phyloP scores from a whole-genome alignment of 2,888 invertebrate species.

The Hydriomena furcata region DNA sequence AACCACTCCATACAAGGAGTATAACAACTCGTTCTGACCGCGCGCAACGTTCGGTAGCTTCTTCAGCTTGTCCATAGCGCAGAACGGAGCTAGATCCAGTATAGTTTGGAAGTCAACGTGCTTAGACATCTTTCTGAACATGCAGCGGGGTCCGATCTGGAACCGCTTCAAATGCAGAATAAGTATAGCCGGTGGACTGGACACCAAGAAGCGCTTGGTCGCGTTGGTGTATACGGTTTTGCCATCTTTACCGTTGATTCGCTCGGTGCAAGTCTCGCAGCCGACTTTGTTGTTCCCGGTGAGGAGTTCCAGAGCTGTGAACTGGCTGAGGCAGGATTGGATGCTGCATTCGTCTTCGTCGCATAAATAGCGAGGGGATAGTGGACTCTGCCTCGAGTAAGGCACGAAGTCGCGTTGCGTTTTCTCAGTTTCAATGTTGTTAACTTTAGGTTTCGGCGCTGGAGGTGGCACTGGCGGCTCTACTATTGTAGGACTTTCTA shows the following conservation, averaged over 20 bases:
- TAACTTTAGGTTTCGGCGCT: constrained; percentile 55
- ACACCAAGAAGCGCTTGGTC: constrained; percentile 93
- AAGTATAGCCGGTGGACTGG: constrained; percentile 95
- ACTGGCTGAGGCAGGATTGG: constrained; percentile 95
- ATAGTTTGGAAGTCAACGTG: constrained; percentile 94
- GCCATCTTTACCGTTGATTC: constrained; percentile 86
- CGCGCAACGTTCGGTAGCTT: constrained; percentile 84
- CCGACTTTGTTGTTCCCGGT: constrained; percentile 96
- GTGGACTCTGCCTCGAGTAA: constrained; percentile 71
- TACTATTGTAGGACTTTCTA: constrained; percentile 38
- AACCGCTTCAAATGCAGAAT: constrained; percentile 98
- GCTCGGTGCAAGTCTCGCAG: constrained; percentile 94
- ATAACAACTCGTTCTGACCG: constrained; percentile 88
- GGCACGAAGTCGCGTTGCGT: constrained; percentile 58
- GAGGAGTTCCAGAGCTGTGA: constrained; percentile 95
- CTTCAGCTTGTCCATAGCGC: constrained; percentile 86
- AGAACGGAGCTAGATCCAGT: constrained; percentile 95
- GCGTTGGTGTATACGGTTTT: constrained; percentile 92
- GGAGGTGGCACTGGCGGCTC: constrained; percentile 48
- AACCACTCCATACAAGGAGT: constrained; percentile 97
- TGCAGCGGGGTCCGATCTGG: constrained; percentile 89
- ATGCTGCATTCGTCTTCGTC: constrained; percentile 92
- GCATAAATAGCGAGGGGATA: constrained; percentile 87
- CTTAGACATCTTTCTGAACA: constrained; percentile 92
- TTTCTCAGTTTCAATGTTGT: constrained; percentile 61